Percentiles rank a stretch among this genome's conserved stretches.
These are phyloP conservation scores for Leguminivora glycinivorella DNA, from an alignment of 1,140 invertebrate species.

Conservation along the genomic window DNA sequence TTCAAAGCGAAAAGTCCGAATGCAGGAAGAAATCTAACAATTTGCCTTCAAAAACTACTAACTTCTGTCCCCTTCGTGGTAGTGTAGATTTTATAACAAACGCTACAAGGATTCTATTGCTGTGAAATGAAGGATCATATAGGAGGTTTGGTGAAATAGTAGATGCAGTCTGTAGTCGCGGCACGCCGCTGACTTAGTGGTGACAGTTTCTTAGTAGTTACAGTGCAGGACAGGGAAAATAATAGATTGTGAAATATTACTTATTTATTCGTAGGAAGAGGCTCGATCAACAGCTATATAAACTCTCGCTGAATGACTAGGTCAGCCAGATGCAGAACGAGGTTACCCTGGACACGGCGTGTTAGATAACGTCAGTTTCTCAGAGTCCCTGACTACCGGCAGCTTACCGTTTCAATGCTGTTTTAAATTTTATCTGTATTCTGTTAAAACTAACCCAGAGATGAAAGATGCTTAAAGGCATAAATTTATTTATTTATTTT, in stretches of 20 bases:
- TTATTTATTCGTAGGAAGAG: no score
- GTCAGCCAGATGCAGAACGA: no score
- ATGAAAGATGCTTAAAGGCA: no score
- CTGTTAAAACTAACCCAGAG: no score
- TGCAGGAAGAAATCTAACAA: neutral
- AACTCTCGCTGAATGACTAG: no score
- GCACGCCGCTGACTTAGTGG: slow-evolving; percentile 15
- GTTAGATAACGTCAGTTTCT: no score
- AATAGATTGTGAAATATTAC: neutral
- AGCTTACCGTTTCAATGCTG: no score
- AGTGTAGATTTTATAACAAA: neutral
- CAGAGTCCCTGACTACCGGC: no score
- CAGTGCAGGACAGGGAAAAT: neutral
- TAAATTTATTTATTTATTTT: no score
- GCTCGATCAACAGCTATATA: no score
- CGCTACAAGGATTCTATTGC: neutral
- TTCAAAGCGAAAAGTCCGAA: slow-evolving; percentile 9
- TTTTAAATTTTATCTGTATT: no score
- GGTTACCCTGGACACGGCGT: no score
- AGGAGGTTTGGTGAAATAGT: neutral
- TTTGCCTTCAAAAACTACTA: neutral
- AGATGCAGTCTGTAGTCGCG: slow-evolving; percentile 4
- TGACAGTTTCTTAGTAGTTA: slow-evolving; percentile 2
- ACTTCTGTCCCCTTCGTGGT: neutral
- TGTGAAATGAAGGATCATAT: neutral